These are phyloP conservation scores for Rhincodon typus DNA, from an alignment of 2,797 vertebrate species.

Conservation along the genomic window DNA sequence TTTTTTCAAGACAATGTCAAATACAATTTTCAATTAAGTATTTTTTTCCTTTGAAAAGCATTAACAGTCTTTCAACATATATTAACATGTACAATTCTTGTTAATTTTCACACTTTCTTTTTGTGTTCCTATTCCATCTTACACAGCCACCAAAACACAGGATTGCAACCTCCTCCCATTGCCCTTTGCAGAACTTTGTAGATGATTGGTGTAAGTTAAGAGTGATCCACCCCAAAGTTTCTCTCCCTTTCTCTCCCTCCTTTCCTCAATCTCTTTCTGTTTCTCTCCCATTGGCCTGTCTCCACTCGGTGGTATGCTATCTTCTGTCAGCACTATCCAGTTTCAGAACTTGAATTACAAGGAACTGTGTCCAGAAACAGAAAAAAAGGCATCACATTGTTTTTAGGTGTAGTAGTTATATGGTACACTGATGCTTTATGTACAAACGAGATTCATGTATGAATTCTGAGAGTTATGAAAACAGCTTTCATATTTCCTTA, in stretches of 20 bases:
- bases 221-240: not conserved
- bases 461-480: not conserved
- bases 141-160: not conserved
- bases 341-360: not conserved
- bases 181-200: too few species aligned
- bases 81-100: not conserved
- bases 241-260: not conserved
- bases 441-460: not conserved
- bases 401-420: too few species aligned
- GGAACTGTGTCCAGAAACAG: not conserved
- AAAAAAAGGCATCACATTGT: not conserved
- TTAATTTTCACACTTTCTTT: not conserved
- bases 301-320: not conserved
- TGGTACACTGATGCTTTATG: not conserved
- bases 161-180: not conserved
- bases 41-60: not conserved
- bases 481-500: not conserved
- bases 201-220: not conserved
- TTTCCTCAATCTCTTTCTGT: not conserved
- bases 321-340: not conserved
- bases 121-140: not conserved
- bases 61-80: not conserved
- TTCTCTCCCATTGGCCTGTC: not conserved
- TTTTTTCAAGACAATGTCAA: not conserved
- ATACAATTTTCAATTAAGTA: not conserved